Conservation (phyloP, 2,797 vertebrate species). For the Cichlasoma orientale region DNA sequence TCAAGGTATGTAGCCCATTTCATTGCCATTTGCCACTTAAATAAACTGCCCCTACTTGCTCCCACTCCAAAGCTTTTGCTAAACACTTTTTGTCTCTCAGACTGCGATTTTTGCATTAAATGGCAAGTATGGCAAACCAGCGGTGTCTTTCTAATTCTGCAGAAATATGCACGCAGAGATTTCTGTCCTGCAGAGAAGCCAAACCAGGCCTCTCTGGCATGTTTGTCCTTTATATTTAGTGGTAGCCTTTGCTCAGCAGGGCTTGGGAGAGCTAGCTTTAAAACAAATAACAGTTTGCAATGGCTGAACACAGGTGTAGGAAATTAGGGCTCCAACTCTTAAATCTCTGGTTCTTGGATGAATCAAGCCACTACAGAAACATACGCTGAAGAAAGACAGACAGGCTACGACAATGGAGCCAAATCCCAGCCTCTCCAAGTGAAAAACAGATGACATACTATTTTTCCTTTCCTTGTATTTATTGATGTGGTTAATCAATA, state of each 20-base stretch:
- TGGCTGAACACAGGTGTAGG: slow-evolving; percentile 70
- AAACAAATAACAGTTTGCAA: slow-evolving; percentile 68
- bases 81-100: not conserved
- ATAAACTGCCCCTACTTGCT: not conserved
- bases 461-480: slow-evolving; percentile 54
- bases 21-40: not conserved
- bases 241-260: slow-evolving; percentile 67
- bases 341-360: slow-evolving; percentile 52
- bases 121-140: not conserved
- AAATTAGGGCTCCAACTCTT: slow-evolving; percentile 62
- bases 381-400: slow-evolving; percentile 66
- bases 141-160: not conserved
- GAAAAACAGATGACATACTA: slow-evolving; percentile 72
- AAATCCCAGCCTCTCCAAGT: slow-evolving; percentile 40
- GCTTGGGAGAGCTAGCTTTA: slow-evolving; percentile 57
- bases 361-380: slow-evolving; percentile 61
- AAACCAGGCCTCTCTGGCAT: slow-evolving; percentile 39
- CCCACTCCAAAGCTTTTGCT: not conserved
- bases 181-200: slow-evolving; percentile 18
- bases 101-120: slow-evolving; percentile 2
- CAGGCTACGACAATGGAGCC: slow-evolving; percentile 44
- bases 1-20: slow-evolving; percentile 83
- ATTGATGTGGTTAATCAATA: slow-evolving; percentile 76
- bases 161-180: not conserved
- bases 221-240: slow-evolving; percentile 57